A percentile compares a stretch with the other conserved stretches of the same genome.
phyloP scores from a whole-genome alignment of 1,140 invertebrate species.

The Acromyrmex charruanus region DNA sequence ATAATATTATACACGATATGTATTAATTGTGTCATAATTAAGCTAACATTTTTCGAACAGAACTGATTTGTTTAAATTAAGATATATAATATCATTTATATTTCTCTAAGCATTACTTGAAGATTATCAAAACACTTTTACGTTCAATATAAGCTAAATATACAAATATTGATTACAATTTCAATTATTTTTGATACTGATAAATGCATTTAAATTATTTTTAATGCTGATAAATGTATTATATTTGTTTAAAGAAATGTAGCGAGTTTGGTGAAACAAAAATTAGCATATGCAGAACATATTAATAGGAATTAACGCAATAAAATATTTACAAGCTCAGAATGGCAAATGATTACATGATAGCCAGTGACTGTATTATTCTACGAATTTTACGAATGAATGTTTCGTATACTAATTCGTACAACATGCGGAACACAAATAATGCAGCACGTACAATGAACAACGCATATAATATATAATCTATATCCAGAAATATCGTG shows the following conservation, averaged over 20 bases:
- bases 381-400: conserved; percentile 5
- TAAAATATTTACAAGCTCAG: not conserved
- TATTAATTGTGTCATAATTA: not conserved
- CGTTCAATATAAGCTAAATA: not conserved
- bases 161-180: not conserved
- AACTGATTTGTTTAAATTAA: not conserved
- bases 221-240: not conserved
- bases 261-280: not conserved
- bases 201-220: not conserved
- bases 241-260: conserved; percentile 1
- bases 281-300: conserved; percentile 4
- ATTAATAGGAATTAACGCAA: not conserved
- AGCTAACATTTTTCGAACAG: not conserved
- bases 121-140: conserved; percentile 18
- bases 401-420: conserved; percentile 26
- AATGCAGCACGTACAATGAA: conserved; percentile 21
- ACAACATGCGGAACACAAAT: not conserved
- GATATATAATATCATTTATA: not conserved
- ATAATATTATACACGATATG: not conserved
- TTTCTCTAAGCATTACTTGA: not conserved
- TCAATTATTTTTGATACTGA: not conserved
- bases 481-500: conserved; percentile 60
- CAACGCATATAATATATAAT: conserved; percentile 54
- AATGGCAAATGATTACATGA: not conserved
- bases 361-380: not conserved